Conservation (phyloP, 2,113 vertebrate genomes). For the Struthio camelus region DNA sequence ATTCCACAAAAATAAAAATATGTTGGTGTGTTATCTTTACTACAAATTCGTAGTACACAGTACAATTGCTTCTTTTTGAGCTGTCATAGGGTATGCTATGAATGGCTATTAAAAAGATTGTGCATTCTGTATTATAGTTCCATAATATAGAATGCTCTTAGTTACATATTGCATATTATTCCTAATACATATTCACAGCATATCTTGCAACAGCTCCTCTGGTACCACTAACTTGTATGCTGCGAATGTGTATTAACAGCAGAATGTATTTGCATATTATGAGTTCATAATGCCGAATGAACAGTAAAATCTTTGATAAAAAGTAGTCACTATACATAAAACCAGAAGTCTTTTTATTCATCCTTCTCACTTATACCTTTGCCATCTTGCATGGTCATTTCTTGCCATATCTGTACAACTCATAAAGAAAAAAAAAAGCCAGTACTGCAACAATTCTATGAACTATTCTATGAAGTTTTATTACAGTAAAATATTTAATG, state of each 20-base stretch:
- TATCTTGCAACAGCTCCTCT: conserved; percentile 61
- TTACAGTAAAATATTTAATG: background rate
- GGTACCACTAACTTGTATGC: conserved; percentile 61
- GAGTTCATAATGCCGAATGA: conserved; percentile 48
- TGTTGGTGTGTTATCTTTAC: background rate
- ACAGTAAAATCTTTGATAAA: conserved; percentile 50
- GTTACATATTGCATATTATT: conserved; percentile 45
- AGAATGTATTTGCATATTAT: conserved; percentile 68
- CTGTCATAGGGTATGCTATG: background rate
- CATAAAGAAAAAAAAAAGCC: background rate
- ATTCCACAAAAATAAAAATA: background rate
- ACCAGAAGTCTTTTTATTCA: conserved; percentile 51
- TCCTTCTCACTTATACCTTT: conserved; percentile 21
- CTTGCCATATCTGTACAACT: background rate
- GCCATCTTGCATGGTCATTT: background rate
- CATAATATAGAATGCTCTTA: conserved; percentile 20
- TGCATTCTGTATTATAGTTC: conserved; percentile 36
- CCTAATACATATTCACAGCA: conserved; percentile 64
- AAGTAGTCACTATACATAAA: conserved; percentile 25
- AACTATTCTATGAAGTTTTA: background rate
- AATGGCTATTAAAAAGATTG: conserved; percentile 22
- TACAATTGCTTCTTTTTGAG: background rate
- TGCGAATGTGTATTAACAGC: conserved; percentile 64
- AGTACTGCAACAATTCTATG: background rate
- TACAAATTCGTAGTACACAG: background rate